phyloP scores from a whole-genome alignment of 2,113 vertebrate species.

The Delphinus delphis region DNA sequence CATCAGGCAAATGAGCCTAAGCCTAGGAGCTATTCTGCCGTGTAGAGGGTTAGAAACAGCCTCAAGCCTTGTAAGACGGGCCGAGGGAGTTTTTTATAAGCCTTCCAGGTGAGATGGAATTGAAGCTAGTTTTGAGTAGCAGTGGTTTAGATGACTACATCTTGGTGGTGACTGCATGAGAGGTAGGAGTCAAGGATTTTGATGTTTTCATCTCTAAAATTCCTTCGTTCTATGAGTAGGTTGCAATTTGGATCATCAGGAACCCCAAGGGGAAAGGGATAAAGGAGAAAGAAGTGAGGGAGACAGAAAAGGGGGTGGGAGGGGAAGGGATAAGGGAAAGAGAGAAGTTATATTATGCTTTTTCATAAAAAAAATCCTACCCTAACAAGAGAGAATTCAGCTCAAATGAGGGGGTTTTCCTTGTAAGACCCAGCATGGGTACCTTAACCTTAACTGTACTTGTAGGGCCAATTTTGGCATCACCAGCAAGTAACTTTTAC shows the following conservation, averaged over 20 bases:
- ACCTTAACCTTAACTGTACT: not conserved
- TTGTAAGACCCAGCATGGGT: not conserved
- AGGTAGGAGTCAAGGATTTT: not conserved
- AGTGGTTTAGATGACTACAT: not conserved
- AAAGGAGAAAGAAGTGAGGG: not conserved
- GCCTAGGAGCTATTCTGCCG: not conserved
- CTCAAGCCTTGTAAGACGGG: not conserved
- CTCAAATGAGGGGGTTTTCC: not conserved
- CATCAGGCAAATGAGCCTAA: not conserved
- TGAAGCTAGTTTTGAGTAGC: not conserved
- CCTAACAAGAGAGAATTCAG: not conserved
- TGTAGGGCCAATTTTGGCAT: not conserved
- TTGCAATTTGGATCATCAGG: not conserved
- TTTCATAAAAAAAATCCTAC: not conserved
- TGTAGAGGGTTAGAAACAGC: rapidly evolving
- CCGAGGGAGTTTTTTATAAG: not conserved
- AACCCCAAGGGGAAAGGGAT: not conserved
- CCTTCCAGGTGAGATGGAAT: not conserved
- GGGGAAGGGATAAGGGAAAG: not conserved
- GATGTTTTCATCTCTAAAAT: not conserved
- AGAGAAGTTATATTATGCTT: not conserved
- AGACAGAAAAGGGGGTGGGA: not conserved
- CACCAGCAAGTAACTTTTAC: not conserved
- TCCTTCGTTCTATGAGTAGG: not conserved
- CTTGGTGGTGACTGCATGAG: not conserved